Evolutionary conservation across 2,113 vertebrate species (phyloP), one percentile per base, ranked within the genome.

Genomic region (Nyctereutes procyonoides): DNA sequence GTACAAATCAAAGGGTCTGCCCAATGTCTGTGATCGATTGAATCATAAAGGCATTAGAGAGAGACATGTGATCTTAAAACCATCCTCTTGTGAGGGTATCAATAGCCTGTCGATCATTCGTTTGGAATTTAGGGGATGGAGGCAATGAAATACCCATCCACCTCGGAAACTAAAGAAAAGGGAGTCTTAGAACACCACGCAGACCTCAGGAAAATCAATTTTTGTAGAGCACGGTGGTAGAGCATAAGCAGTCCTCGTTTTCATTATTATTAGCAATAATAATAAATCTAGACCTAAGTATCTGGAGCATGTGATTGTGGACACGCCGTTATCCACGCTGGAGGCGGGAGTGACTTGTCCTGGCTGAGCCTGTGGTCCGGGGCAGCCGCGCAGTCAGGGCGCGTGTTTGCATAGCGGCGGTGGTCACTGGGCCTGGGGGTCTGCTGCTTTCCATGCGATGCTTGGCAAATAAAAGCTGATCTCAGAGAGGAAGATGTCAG

Each of bases 71-170:
- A 95, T 90, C 97, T 96, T 56, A 92, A 96, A 62, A 17, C 48
- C 95, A 63, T 38, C 92, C 94, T 97, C 58, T 80, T 79, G 73
- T n/a, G 73, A 95, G 87, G 43, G 12, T 96, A 90, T 96, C 93
- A 79, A 96, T 97, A 56, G 4, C 38, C 48, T 89, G 92, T 90
- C 95, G 88, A 84, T 97, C 14, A 85, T 55, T 98, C 73, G 56
- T 17, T 97, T 95, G 93, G 71, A 97, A 98, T 93, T 19, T 2
- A 95, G 95, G 95, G 63, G 28, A 14, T 48, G 91, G 81, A 93
- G 65, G 97, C 83, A 89, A 95, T 98, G 55, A 97, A 97, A 97
- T 43, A 32, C 0, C 24, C n/a, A 10, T 97, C 97, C 30, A 85
- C 87, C 24, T 97, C 96, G 98, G n/a, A 73, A 87, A 26, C 35